Evolutionary conservation across 2,797 vertebrate genomes (phyloP), one percentile per base, ranked within the genome.

Genomic region (Mus spretus): DNA sequence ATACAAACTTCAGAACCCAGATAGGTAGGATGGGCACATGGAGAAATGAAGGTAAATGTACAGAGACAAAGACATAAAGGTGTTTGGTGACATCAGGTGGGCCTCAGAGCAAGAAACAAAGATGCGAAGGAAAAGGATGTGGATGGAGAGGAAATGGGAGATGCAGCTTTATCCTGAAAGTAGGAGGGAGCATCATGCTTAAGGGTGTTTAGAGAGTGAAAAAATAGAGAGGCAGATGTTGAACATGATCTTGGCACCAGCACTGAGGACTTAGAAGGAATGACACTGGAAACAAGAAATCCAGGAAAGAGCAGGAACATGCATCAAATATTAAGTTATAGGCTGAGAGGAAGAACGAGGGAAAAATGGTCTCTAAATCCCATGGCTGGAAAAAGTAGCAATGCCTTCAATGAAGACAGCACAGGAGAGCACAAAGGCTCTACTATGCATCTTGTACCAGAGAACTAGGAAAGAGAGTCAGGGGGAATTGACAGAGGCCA

Each of bases 211-310:
- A 22, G 74, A 92, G 61, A 96, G 47, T 26, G n/a, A 40, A 67
- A 74, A 67, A 67, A 22, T 10, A 93, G 77, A 83, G 34, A 34
- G 79, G 79, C 47, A 89, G 80, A 93, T 47, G 72, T 40, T 86
- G 79, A 93, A 61, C 55, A 81, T 55, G 55, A 63, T 50, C 82
- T 72, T 93, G 63, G 88, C 55, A 67, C 61, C 44, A 93, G 91
- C 57, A 47, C 34, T 80, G 37, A 95, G 28, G 47, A 90, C 59
- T 93, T 67, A 79, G 55, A 88, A 95, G 44, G 72, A 90, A 59
- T 55, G 65, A 95, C 26, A 44, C 22, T 22, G 24, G 50, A 90
- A 93, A 84, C 44, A 84, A 89, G 72, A 83, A 80, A 83, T 81
- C 72, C 44, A 72, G 59, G 40, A 63, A 87, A 63, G 53, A 63